A percentile compares a stretch with the other conserved stretches of the same genome.
Evolutionary conservation across 2,797 vertebrate species (phyloP).

Genomic region (Lagocephalus sceleratus): DNA sequence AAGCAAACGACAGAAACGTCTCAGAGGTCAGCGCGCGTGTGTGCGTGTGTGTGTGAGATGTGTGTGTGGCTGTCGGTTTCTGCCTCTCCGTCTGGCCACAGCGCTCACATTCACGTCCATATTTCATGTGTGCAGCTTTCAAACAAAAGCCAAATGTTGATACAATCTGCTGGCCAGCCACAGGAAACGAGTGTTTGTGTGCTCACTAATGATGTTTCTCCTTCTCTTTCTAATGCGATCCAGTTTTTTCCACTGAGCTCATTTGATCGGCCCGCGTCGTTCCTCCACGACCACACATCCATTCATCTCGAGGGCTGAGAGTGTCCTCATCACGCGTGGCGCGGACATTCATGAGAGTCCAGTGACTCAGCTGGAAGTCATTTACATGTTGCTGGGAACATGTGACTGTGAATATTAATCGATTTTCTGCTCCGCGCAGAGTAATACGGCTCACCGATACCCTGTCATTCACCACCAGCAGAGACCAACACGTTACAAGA

Average conservation of each 20-base stretch:
- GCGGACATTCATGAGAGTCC: no score
- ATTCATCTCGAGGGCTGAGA: conserved; percentile 20
- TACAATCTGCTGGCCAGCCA: conserved; percentile 61
- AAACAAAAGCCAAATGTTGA: conserved; percentile 75
- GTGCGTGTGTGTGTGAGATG: conserved; percentile 13
- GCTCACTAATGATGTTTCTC: conserved; percentile 66
- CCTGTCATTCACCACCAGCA: no score
- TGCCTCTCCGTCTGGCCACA: conserved; percentile 25
- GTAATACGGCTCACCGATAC: no score
- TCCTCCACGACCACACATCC: conserved; percentile 38
- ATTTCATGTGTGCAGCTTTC: conserved; percentile 73
- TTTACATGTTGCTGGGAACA: no score
- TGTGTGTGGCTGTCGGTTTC: conserved; percentile 28
- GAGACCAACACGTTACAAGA: no score
- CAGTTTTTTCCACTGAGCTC: conserved; percentile 53
- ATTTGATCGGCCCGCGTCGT: conserved; percentile 38
- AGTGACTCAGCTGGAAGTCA: no score
- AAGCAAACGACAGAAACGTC: not conserved
- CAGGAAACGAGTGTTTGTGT: conserved; percentile 76
- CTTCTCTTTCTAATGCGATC: conserved; percentile 58
- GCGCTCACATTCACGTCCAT: conserved; percentile 61
- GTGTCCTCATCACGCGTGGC: conserved; percentile 7
- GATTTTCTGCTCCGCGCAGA: no score
- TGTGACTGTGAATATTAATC: no score
- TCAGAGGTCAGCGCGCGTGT: conserved; percentile 37